phyloP scores from a whole-genome alignment of 2,888 invertebrate species.

The Drosophila nr. perissopoda region DNA sequence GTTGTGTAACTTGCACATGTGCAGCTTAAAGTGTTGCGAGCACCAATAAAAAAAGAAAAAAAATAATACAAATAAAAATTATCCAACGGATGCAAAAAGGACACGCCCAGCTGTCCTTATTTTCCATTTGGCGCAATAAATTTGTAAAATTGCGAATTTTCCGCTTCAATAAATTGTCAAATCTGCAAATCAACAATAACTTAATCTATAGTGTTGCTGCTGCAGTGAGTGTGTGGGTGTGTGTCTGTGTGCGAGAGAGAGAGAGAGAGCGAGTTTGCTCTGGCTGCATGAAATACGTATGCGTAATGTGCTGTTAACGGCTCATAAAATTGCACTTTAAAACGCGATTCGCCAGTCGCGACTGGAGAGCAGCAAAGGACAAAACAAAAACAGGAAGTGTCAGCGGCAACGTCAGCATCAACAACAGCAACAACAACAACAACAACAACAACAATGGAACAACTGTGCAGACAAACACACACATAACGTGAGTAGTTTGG shows the following conservation, averaged over 20 bases:
- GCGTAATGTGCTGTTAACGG: slow-evolving; percentile 70
- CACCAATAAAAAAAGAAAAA: slow-evolving; percentile 6
- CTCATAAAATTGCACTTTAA: slow-evolving; percentile 77
- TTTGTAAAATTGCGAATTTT: slow-evolving; percentile 71
- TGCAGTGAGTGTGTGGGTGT: slow-evolving; percentile 10
- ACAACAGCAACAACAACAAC: slow-evolving; percentile 27
- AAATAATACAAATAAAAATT: slow-evolving; percentile 27
- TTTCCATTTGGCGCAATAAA: slow-evolving; percentile 55
- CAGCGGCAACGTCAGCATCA: slow-evolving; percentile 47
- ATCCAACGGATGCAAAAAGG: slow-evolving; percentile 21
- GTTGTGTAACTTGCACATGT: slow-evolving; percentile 42
- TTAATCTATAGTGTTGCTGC: slow-evolving; percentile 47
- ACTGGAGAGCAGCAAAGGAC: slow-evolving; percentile 41
- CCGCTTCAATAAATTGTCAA: slow-evolving; percentile 70
- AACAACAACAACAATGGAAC: slow-evolving; percentile 24
- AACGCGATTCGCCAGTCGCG: slow-evolving; percentile 50
- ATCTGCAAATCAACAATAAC: slow-evolving; percentile 70
- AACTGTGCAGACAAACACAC: slow-evolving; percentile 17
- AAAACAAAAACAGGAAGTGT: slow-evolving; percentile 76
- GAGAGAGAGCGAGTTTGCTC: neutral
- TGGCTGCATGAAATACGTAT: slow-evolving; percentile 46
- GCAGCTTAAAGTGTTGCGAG: slow-evolving; percentile 41
- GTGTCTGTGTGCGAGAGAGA: slow-evolving; percentile 2
- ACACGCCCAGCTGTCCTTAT: slow-evolving; percentile 15
- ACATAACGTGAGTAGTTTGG: slow-evolving; percentile 18